These are phyloP conservation scores for Argyrosomus japonicus DNA, from an alignment of 2,113 vertebrate species.

Conservation along the genomic window DNA sequence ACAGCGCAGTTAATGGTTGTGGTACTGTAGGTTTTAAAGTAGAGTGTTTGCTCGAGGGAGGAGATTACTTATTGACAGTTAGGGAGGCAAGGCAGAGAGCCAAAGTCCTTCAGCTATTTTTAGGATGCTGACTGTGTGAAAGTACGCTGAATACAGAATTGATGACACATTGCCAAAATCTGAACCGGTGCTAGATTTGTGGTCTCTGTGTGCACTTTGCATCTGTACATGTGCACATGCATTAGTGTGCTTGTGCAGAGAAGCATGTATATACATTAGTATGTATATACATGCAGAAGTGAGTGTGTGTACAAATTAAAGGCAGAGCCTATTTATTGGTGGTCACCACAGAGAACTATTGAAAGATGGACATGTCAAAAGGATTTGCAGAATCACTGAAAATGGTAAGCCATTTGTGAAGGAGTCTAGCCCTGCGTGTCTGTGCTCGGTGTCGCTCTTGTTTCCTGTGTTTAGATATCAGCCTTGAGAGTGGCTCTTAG, in stretches of 20 bases:
- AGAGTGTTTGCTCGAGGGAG: conserved; percentile 51
- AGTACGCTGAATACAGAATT: conserved; percentile 76
- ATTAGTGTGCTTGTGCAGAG: conserved; percentile 10
- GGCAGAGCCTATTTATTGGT: conserved; percentile 3
- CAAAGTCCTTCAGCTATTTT: conserved; percentile 83
- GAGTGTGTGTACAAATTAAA: conserved; percentile 7
- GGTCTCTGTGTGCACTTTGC: conserved; percentile 44
- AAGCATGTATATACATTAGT: background rate
- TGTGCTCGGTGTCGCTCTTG: conserved; percentile 33
- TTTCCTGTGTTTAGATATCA: conserved; percentile 77
- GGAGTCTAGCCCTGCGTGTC: conserved; percentile 22
- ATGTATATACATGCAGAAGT: background rate
- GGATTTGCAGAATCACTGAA: conserved; percentile 42
- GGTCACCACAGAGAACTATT: background rate
- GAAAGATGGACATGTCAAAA: conserved; percentile 28
- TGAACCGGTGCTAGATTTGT: conserved; percentile 62
- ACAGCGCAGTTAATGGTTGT: conserved; percentile 33
- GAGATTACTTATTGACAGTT: conserved; percentile 80
- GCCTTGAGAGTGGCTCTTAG: conserved; percentile 63
- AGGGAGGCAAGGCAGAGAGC: conserved; percentile 73
- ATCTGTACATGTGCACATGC: conserved; percentile 35
- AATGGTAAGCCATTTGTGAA: conserved; percentile 24
- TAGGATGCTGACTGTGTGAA: conserved; percentile 84
- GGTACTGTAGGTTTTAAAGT: conserved; percentile 53
- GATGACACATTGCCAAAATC: conserved; percentile 77